These are phyloP conservation scores for Papilio polyxenes DNA, from an alignment of 1,140 invertebrate genomes.

Conservation along the genomic window DNA sequence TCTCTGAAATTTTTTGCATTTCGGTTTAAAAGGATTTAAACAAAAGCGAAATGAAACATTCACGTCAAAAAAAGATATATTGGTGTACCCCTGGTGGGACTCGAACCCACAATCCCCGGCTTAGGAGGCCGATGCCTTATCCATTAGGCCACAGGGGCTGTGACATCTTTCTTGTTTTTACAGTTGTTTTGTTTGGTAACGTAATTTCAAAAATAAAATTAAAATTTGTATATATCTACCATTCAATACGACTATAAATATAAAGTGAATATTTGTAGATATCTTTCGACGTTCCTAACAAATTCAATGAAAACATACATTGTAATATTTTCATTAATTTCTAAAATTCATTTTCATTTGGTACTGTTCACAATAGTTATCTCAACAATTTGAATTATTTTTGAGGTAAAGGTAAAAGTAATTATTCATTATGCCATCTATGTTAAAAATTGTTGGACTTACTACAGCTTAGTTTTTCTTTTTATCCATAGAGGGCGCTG, in stretches of 20 bases:
- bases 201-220: neutral
- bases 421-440: neutral
- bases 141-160: conserved; percentile 71
- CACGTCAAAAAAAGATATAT: neutral
- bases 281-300: too few relatives aligned
- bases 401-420: neutral
- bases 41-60: neutral
- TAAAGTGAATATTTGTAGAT: too few relatives aligned
- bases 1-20: neutral
- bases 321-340: too few relatives aligned
- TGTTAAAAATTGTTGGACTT: neutral
- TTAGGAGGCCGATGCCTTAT: conserved; percentile 74
- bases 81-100: conserved; percentile 50
- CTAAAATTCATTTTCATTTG: too few relatives aligned
- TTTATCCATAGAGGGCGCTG: conserved; percentile 32
- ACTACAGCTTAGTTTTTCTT: neutral
- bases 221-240: neutral
- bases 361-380: too few relatives aligned
- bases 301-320: too few relatives aligned
- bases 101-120: conserved; percentile 72
- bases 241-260: too few relatives aligned
- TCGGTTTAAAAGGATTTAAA: neutral
- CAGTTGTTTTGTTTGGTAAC: neutral
- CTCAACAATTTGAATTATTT: too few relatives aligned
- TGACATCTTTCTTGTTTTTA: conserved; percentile 25